These are phyloP conservation scores for Lycaon pictus DNA, from an alignment of 2,113 vertebrate species.

Conservation along the genomic window DNA sequence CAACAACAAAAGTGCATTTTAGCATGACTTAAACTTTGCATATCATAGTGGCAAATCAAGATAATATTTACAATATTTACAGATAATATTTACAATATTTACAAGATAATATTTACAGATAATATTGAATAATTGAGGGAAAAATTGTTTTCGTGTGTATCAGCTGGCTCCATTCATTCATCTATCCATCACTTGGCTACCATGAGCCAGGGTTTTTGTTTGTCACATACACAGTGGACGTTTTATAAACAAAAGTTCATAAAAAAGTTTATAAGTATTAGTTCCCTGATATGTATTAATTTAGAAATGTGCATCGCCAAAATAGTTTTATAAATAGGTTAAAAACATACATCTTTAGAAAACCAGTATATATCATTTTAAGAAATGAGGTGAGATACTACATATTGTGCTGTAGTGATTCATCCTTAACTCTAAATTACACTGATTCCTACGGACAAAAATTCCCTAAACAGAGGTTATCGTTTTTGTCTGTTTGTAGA, in stretches of 20 bases:
- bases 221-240: not conserved
- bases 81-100: not conserved
- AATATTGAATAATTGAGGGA: not conserved
- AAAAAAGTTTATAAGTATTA: not conserved
- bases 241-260: not conserved
- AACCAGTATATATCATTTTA: not conserved
- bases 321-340: not conserved
- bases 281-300: not conserved
- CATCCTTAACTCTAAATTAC: not conserved
- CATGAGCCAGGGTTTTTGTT: not conserved
- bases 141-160: not conserved
- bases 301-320: constrained; percentile 31
- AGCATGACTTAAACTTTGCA: constrained; percentile 26
- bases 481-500: constrained; percentile 4
- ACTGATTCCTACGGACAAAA: constrained; percentile 43
- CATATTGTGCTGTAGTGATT: not conserved
- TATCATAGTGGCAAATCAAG: not conserved
- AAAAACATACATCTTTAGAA: not conserved
- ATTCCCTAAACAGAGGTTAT: not conserved
- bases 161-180: not conserved
- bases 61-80: not conserved
- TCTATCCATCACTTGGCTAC: not conserved
- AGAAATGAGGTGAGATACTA: not conserved
- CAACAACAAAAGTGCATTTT: not conserved
- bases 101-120: not conserved